Evolutionary conservation across 2,888 invertebrate genomes (phyloP).

Genomic region (Hoplodrina blanda): DNA sequence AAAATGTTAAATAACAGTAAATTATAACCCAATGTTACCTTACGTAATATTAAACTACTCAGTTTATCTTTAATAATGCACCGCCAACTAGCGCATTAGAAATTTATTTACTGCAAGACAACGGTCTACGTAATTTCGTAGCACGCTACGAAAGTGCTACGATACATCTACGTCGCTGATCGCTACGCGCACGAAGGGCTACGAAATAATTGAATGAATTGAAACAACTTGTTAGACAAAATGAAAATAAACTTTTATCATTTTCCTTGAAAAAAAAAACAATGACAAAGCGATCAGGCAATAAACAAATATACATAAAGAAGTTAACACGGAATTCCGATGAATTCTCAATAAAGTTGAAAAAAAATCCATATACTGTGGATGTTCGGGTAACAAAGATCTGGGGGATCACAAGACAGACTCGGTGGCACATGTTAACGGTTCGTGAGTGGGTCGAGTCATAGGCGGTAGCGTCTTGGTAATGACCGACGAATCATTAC

Average conservation of each 20-base stretch:
- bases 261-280: conserved; percentile 52
- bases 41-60: conserved; percentile 30
- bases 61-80: conserved; percentile 57
- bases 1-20: neutral
- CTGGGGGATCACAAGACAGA: conserved; percentile 76
- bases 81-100: conserved; percentile 53
- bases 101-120: conserved; percentile 55
- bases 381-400: conserved; percentile 84
- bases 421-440: conserved; percentile 76
- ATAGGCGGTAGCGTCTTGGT: conserved; percentile 53
- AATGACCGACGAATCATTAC: neutral
- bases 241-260: conserved; percentile 43
- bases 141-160: conserved; percentile 62
- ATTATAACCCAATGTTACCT: conserved; percentile 8
- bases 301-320: conserved; percentile 70
- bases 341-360: conserved; percentile 80
- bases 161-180: conserved; percentile 38
- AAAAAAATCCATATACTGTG: conserved; percentile 72
- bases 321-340: conserved; percentile 71
- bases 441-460: conserved; percentile 57
- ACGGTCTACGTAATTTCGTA: conserved; percentile 58
- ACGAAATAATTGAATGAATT: conserved; percentile 56
- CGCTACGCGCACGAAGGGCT: conserved; percentile 38
- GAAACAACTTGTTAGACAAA: conserved; percentile 39
- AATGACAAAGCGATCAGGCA: conserved; percentile 57